Evolutionary conservation across 2,113 vertebrate genomes (phyloP).

Genomic region (Apistogramma diplotaenia): DNA sequence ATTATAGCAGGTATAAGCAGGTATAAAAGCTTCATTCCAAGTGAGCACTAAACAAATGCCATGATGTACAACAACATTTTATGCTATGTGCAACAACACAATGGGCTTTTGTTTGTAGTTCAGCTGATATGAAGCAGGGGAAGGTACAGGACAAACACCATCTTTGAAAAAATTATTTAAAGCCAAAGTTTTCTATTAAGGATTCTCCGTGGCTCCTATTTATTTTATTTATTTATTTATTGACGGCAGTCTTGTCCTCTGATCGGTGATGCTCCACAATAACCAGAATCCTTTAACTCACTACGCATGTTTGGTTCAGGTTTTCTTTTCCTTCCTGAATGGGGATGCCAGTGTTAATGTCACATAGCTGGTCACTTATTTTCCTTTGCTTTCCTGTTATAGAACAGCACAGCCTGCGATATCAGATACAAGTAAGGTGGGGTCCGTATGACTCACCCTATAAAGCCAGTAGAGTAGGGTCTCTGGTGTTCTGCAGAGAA

Average conservation of each 20-base stretch:
- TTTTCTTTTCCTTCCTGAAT: conserved; percentile 22
- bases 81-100: neutral
- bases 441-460: conserved; percentile 51
- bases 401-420: conserved; percentile 29
- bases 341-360: conserved; percentile 27
- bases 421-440: conserved; percentile 43
- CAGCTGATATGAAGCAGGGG: neutral
- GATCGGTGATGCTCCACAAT: neutral
- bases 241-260: neutral
- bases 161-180: neutral
- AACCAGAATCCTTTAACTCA: neutral
- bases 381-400: conserved; percentile 3
- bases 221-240: neutral
- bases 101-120: neutral
- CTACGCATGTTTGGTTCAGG: neutral
- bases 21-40: too few relatives aligned
- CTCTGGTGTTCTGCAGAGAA: conserved; percentile 63
- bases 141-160: neutral
- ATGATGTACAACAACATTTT: neutral
- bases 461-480: conserved; percentile 30
- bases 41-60: neutral
- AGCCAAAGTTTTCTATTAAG: neutral
- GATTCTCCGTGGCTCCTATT: neutral
- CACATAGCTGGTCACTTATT: neutral
- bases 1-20: too few relatives aligned